Evolutionary conservation across 2,888 invertebrate genomes (phyloP), one percentile per base, ranked within the genome.

Genomic region (Lithophane ornitopus): DNA sequence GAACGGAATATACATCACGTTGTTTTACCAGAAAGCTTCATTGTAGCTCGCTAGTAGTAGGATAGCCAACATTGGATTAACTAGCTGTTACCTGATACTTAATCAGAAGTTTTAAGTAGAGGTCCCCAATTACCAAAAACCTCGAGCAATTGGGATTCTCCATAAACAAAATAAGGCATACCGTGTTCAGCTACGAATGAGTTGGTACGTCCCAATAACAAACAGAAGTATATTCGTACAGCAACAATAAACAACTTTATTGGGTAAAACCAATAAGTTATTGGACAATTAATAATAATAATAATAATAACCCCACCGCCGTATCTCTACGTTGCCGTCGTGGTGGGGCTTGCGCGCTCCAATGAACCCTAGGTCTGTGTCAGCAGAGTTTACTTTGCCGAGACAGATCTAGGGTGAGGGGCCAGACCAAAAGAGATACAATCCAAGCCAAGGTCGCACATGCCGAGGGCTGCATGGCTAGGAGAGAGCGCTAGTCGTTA

Each of bases 151-250:
- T 44, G 1, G 19, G n/a, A 56, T 54, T 72, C 1, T 19, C 74
- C 72, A 44, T 73, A 56, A 46, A 34, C 19, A 46, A 58, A 73
- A 46, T 26, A 58, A 74, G 8, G 11, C 44, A 16, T 39, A 26
- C 34, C 22, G 26, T 73, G 28, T 44, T 34, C n/a, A 72, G n/a
- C 16, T 56, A n/a, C n/a, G 26, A 19, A 8, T 28, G 9, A 52
- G 11, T n/a, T n/a, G n/a, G n/a, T 49, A 26, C 39, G 8, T 41
- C 28, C 28, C 28, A 14, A 28, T 72, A 19, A 19, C 41, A 34
- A 46, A 22, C 19, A 14, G 34, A 56, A 73, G 26, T 39, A 26
- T 44, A 39, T 39, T 46, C 4, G 19, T 14, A 26, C 22, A 22
- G 41, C 26, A 28, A 46, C 22, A 72, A 9, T 22, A 22, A 16